Evolutionary conservation across 2,113 vertebrate genomes (phyloP).

Genomic region (Phycodurus eques): DNA sequence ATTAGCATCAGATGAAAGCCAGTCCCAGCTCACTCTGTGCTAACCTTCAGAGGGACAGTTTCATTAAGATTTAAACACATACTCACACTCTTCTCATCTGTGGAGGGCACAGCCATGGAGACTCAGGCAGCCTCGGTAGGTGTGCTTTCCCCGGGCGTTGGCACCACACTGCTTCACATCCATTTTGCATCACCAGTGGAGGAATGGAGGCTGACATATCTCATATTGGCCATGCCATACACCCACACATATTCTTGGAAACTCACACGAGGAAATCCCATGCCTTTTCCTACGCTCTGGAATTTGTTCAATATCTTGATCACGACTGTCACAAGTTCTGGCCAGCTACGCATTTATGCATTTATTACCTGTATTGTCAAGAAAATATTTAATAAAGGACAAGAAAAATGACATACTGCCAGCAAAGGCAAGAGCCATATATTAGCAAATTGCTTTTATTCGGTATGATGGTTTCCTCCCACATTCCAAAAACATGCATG

Average conservation of each 20-base stretch:
- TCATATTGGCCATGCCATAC: slow-evolving; percentile 41
- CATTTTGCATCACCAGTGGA: slow-evolving; percentile 52
- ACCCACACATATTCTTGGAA: slow-evolving; percentile 14
- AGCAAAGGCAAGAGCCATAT: slow-evolving; percentile 27
- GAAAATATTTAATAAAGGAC: slow-evolving; percentile 43
- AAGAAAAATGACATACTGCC: slow-evolving; percentile 39
- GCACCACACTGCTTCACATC: slow-evolving; percentile 60
- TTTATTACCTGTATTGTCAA: slow-evolving; percentile 31
- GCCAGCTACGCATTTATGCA: slow-evolving; percentile 24
- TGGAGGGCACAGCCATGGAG: slow-evolving; percentile 30
- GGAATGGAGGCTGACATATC: slow-evolving; percentile 52
- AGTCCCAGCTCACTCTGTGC: slow-evolving; percentile 35
- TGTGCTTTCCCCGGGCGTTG: slow-evolving; percentile 48
- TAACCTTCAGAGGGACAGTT: slow-evolving; percentile 66
- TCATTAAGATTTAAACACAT: slow-evolving; percentile 64
- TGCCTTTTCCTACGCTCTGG: slow-evolving; percentile 40
- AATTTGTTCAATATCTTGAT: slow-evolving; percentile 51
- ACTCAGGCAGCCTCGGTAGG: slow-evolving; percentile 52
- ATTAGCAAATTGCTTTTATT: slow-evolving; percentile 26
- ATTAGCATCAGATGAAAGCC: slow-evolving; percentile 61
- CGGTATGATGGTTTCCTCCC: slow-evolving; percentile 5
- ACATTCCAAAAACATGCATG: no score
- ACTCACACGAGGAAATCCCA: slow-evolving; percentile 14
- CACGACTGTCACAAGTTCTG: slow-evolving; percentile 29
- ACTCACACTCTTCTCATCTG: slow-evolving; percentile 40